phyloP scores from a whole-genome alignment of 2,113 vertebrate species.

The Pollachius pollachius region DNA sequence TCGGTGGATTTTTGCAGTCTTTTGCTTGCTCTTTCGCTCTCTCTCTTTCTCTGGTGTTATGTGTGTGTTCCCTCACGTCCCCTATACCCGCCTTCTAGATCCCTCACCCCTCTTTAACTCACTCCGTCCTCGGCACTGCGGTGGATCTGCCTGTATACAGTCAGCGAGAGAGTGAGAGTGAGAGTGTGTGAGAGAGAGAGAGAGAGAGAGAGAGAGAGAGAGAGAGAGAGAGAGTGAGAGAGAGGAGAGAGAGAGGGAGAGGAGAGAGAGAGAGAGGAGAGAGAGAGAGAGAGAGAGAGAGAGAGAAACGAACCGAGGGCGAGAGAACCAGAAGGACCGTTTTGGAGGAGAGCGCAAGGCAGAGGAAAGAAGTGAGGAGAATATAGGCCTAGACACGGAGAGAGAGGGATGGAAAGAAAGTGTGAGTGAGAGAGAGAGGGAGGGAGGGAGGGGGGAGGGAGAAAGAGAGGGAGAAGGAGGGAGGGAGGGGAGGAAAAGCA shows the following conservation, averaged over 20 bases:
- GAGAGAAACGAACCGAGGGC: background rate
- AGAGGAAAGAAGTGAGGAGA: too few species aligned
- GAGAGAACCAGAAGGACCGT: too few species aligned
- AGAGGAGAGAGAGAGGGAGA: background rate
- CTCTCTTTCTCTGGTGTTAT: conserved; percentile 19
- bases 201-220: background rate
- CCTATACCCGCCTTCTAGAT: conserved; percentile 58
- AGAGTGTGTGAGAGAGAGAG: background rate
- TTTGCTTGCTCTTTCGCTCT: conserved; percentile 20
- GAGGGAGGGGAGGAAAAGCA: background rate
- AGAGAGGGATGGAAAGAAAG: background rate
- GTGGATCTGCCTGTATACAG: conserved; percentile 59
- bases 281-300: background rate
- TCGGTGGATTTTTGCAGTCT: conserved; percentile 40
- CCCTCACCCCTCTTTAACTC: conserved; percentile 60
- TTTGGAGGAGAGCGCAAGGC: too few species aligned
- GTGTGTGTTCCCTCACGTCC: conserved; percentile 46
- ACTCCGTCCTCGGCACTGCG: conserved; percentile 66
- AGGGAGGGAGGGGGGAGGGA: background rate
- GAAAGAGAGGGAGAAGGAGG: background rate
- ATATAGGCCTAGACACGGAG: too few species aligned
- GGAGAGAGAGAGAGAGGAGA: background rate
- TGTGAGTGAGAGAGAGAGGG: background rate
- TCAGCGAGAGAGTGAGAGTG: conserved; percentile 16
- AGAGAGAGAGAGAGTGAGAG: too few species aligned